Evolutionary conservation across 1,140 invertebrate genomes (phyloP).

Genomic region (Lepidurus packardi): DNA sequence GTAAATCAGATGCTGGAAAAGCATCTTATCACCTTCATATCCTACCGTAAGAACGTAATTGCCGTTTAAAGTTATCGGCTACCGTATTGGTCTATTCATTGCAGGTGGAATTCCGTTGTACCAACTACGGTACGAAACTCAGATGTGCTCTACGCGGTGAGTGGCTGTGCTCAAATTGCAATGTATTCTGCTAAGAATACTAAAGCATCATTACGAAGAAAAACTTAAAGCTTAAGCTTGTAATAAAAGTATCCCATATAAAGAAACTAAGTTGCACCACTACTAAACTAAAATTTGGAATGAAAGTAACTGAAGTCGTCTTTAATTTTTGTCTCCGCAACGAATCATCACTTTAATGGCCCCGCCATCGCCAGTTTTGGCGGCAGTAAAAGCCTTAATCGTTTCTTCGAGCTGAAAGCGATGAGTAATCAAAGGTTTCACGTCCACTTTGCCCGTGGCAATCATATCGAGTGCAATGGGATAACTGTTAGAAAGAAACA

Average conservation of each 20-base stretch:
- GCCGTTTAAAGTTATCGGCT: neutral
- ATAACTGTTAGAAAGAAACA: slow-evolving; percentile 57
- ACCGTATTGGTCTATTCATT: neutral
- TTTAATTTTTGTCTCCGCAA: slow-evolving; percentile 46
- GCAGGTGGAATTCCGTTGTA: neutral
- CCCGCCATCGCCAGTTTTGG: slow-evolving; percentile 59
- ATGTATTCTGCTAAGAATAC: slow-evolving; percentile 14
- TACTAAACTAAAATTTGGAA: neutral
- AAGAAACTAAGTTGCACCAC: neutral
- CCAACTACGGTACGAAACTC: neutral
- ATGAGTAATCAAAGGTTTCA: slow-evolving; percentile 86
- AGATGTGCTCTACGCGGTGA: neutral
- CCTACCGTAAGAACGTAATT: neutral
- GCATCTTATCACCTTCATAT: neutral
- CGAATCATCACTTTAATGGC: slow-evolving; percentile 92
- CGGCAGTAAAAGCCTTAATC: slow-evolving; percentile 76
- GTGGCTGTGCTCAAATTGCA: neutral
- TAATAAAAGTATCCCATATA: neutral
- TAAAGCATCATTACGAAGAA: neutral
- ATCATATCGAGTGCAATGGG: slow-evolving; percentile 76
- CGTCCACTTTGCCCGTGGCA: slow-evolving; percentile 71
- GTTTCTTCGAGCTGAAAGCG: slow-evolving; percentile 79
- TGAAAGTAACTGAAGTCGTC: slow-evolving; percentile 28
- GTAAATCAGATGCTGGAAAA: slow-evolving; percentile 24
- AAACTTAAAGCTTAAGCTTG: neutral